Evolutionary conservation across 1,140 invertebrate species (phyloP).

Genomic region (Phymastichus coffea): DNA sequence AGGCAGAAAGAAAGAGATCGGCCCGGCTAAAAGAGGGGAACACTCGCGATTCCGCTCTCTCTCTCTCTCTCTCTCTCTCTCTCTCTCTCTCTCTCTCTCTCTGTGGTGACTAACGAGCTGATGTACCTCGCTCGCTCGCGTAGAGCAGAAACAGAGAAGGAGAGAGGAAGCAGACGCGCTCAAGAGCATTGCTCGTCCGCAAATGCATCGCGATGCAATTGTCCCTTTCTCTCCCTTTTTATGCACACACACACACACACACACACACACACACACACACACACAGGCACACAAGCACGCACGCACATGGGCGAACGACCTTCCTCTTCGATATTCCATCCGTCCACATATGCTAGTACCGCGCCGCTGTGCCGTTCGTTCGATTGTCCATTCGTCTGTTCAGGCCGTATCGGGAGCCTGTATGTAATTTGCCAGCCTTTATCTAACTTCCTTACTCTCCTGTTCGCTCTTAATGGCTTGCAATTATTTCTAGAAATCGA

Average conservation of each 20-base stretch:
- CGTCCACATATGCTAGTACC: too few relatives aligned
- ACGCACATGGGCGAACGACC: constrained; percentile 10
- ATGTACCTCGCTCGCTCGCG: constrained; percentile 10
- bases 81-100: too few relatives aligned
- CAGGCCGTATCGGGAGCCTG: too few relatives aligned
- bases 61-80: constrained; percentile 25
- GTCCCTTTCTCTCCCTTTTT: constrained; percentile 7
- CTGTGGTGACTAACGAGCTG: constrained; percentile 34
- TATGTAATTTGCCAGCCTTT: too few relatives aligned
- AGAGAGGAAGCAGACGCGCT: not conserved
- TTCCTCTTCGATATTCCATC: too few relatives aligned
- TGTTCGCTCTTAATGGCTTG: too few relatives aligned
- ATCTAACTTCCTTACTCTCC: too few relatives aligned
- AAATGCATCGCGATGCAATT: not conserved
- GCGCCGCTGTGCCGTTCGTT: constrained; percentile 8
- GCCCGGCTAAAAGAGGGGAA: not conserved
- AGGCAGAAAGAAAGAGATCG: constrained; percentile 4
- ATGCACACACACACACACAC: too few relatives aligned
- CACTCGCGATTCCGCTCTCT: too few relatives aligned
- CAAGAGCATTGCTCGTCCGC: not conserved
- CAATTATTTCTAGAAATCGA: too few relatives aligned
- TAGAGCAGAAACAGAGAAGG: not conserved
- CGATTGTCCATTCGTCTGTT: constrained; percentile 26
- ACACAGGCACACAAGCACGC: too few relatives aligned
- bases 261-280: too few relatives aligned